phyloP scores from a whole-genome alignment of 2,888 invertebrate genomes.

The Melitaea athalia region DNA sequence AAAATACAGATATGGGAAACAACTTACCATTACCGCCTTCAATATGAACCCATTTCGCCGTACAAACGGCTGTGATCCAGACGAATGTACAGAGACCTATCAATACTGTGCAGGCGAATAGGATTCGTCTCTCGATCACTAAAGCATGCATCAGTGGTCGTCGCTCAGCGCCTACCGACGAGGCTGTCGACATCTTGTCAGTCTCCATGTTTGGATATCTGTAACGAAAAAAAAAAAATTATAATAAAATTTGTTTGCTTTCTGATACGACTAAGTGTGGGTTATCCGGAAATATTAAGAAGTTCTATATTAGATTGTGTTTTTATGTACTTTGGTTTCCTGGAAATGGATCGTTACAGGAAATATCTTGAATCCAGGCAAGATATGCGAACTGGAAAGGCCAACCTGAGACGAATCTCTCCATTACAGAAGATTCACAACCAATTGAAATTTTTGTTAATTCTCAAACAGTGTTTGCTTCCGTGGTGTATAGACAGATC shows the following conservation, averaged over 20 bases:
- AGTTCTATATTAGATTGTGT: too few species aligned
- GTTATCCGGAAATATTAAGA: too few species aligned
- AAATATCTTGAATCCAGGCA: too few species aligned
- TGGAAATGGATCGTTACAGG: too few species aligned
- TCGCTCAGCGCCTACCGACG: constrained; percentile 83
- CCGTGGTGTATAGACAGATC: too few species aligned
- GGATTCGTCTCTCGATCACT: constrained; percentile 87
- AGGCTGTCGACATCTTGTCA: constrained; percentile 84
- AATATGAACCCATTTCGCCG: constrained; percentile 88
- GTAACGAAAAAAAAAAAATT: background rate
- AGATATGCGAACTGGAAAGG: too few species aligned
- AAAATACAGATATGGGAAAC: background rate
- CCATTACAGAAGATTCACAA: too few species aligned
- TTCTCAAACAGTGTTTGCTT: too few species aligned
- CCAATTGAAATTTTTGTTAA: too few species aligned
- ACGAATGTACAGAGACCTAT: constrained; percentile 85
- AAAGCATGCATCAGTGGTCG: constrained; percentile 83
- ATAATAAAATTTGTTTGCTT: background rate
- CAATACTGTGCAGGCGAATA: constrained; percentile 86
- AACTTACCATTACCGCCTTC: constrained; percentile 64
- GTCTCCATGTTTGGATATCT: constrained; percentile 62
- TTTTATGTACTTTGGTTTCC: too few species aligned
- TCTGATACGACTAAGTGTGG: too few species aligned
- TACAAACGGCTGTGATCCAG: constrained; percentile 89
- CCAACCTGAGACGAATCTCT: too few species aligned